A percentile compares a stretch with the other conserved stretches of the same genome.
Conservation (phyloP, 2,888 invertebrate genomes). For the Epinotia bilunana region DNA sequence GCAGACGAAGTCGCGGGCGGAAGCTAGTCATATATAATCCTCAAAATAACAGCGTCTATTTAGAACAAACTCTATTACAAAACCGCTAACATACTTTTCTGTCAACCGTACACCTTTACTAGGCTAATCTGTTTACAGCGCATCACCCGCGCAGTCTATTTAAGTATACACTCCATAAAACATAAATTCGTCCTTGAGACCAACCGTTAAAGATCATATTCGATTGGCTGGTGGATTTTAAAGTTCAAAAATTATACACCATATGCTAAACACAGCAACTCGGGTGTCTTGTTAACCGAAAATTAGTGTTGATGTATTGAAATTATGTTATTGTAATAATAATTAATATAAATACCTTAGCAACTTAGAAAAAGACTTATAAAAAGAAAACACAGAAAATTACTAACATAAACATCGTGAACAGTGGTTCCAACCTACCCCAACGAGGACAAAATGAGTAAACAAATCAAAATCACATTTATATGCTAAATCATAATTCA, state of each 20-base stretch:
- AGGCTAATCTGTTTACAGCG: constrained; percentile 71
- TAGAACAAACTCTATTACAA: not conserved
- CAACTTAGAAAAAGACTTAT: not conserved
- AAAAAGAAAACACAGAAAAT: not conserved
- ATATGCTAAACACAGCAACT: constrained; percentile 23
- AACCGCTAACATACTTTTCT: constrained; percentile 45
- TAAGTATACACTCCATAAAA: constrained; percentile 45
- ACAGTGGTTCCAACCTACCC: constrained; percentile 25
- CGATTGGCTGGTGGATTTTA: not conserved
- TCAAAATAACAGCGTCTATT: not conserved
- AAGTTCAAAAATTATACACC: constrained; percentile 14
- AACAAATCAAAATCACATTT: constrained; percentile 27
- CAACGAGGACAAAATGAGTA: constrained; percentile 13
- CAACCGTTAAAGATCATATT: not conserved
- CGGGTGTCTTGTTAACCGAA: not conserved
- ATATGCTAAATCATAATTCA: constrained; percentile 35
- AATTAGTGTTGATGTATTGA: constrained; percentile 1
- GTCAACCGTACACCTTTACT: constrained; percentile 61
- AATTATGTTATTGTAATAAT: not conserved
- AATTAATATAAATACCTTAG: no score
- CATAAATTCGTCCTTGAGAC: not conserved
- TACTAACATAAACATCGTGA: not conserved
- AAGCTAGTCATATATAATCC: not conserved
- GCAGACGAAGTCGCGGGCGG: no score
- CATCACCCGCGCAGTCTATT: constrained; percentile 63